Base-by-base conservation (phyloP, 1,140 invertebrate species). In the Kradibia gibbosae region DNA sequence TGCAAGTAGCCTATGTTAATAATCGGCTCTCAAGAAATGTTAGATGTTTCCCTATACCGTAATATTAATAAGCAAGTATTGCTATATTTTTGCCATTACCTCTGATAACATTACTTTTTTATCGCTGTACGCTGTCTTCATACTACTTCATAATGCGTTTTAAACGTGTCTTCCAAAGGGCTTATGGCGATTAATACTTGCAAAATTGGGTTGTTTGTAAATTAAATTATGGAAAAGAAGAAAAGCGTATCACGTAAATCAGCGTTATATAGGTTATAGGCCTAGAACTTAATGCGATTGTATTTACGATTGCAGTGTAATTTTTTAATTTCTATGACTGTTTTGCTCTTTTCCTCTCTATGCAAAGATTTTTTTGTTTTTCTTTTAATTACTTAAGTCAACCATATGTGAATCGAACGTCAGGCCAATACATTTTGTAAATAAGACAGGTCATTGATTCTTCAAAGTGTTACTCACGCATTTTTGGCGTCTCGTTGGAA, bases 191-290 rank as follows among this genome's bases (percentile, higher is more conserved):
- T 78, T 67, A 50, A 67, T 67, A 78, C 45, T 31, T 36, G 77
- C 65, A 55, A 79, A 79, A 79, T 79, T 57, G 36, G 67, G 50
- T 57, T 48, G 67, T 31, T 34, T 1, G 48, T 42, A 79, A 79
- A 79, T 79, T 79, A 20, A 79, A 79, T 79, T 79, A 79, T 79
- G 67, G 55, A 71, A 71, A 71, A 53, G 25, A 39, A 45, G 50
- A 53, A 67, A 67, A 67, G 39, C 13, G 31, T 42, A 42, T 71
- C 39, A 67, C 55, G 42, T 28, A 67, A 67, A 36, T 17, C 39
- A 45, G 36, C 13, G 20, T 45, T 55, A 53, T 72, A 42, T 72
- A 72, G 17, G 45, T n/a, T 72, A 42, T n/a, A 7, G 31, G n/a
- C n/a, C 62, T 67, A 39, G 22, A 36, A 20, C 62, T 39, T n/a